Base-by-base conservation (phyloP, 2,113 vertebrate species). In the Muntiacus reevesi region DNA sequence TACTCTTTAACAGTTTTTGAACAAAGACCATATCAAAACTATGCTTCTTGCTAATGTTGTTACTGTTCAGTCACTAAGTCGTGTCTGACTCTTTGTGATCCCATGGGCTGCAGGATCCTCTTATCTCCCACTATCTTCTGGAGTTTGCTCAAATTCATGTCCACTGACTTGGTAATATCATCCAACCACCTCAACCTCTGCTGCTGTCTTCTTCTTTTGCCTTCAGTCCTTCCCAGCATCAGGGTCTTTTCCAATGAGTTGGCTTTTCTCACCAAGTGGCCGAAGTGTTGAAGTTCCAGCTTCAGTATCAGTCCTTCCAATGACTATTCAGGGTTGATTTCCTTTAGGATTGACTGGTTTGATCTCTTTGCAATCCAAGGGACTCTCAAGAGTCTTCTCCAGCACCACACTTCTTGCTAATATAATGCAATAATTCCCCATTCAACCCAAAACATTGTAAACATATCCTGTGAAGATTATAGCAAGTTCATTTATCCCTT, bases 381-480 rank as follows among this genome's bases (percentile, higher is more conserved):
- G 30, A 16, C 30, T 33, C 30, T 64, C 62, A 33, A 64, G 30
- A 64, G 62, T 33, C 30, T 64, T 64, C 15, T 64, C 62, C 6
- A 64, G 14, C 60, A 64, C 30, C 30, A 33, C 62, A 33, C 6
- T 81, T n/a, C 19, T 12, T 47, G 30, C 15, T 60, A 71, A 40
- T 19, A 45, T 67, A n/a, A 25, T 47, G 15, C 5, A 81, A 19
- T 14, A 67, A 30, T 79, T 91, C 5, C 36, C 89, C 14, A 60
- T 43, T 74, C 23, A 87, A 17, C n/a, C 3, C 36, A 36, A 92
- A 81, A 15, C 9, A 60, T 7, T 16, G 0, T 62, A 50, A n/a
- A 17, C 5, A 0, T 62, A 4, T 55, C 14, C 2, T 12, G 8
- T 0, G 6, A 30, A 62, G 7, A 74, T 17, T 28, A n/a, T 4